These are phyloP conservation scores for Halisarca cf. caerulea DNA, from an alignment of 37 sponge, comb jelly and placozoan species.

Conservation along the genomic window DNA sequence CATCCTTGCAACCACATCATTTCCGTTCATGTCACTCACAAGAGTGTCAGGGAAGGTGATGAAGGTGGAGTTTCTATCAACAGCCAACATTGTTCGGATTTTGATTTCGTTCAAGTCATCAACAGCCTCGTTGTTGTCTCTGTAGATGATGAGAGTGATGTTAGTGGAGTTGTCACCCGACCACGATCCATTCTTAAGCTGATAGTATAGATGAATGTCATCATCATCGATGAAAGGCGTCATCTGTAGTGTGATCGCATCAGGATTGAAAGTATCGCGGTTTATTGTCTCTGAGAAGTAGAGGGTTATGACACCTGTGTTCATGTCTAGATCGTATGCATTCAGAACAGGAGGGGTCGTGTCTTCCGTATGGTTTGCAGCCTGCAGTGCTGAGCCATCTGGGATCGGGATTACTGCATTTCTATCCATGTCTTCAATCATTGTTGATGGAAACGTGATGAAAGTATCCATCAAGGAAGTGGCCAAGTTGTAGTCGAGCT, in stretches of 20 bases:
- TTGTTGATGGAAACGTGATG: constrained; percentile 59
- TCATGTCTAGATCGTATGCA: constrained; percentile 77
- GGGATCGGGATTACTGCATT: constrained; percentile 56
- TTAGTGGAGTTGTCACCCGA: constrained; percentile 66
- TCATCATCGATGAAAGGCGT: constrained; percentile 5
- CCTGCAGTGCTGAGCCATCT: constrained; percentile 44
- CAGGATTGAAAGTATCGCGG: constrained; percentile 72
- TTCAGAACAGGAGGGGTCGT: constrained; percentile 77
- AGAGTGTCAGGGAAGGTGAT: constrained; percentile 53
- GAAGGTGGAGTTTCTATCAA: constrained; percentile 51
- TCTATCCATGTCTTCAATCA: constrained; percentile 81
- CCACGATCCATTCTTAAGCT: constrained; percentile 66
- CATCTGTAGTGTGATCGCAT: constrained; percentile 57
- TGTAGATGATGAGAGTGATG: constrained; percentile 61
- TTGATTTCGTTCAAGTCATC: constrained; percentile 85
- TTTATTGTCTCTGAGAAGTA: constrained; percentile 91
- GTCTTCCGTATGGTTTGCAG: constrained; percentile 68
- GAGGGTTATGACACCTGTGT: constrained; percentile 66
- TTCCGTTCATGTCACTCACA: constrained; percentile 83
- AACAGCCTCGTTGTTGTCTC: constrained; percentile 41
- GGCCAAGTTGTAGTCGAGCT: constrained; percentile 79
- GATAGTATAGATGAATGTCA: constrained; percentile 24
- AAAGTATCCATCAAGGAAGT: constrained; percentile 64
- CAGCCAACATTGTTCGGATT: constrained; percentile 43
- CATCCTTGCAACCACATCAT: constrained; percentile 65